Percentiles rank a stretch among this genome's conserved stretches.
Evolutionary conservation across 2,113 vertebrate species (phyloP).

Genomic region (Chloroceryle aenea): DNA sequence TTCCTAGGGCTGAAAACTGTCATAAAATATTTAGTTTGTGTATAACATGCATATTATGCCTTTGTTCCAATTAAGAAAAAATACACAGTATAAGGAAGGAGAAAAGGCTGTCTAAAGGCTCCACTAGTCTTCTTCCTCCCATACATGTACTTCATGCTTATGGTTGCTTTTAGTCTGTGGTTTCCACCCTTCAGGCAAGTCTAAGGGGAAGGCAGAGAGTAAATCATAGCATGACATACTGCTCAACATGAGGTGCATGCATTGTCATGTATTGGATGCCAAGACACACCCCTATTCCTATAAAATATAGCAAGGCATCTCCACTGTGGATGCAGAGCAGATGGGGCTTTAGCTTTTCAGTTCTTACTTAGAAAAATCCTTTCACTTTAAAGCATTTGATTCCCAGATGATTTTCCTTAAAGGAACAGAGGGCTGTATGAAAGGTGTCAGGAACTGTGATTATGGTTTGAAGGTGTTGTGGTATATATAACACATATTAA

Average conservation of each 20-base stretch:
- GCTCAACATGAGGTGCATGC: not conserved
- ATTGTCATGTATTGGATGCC: not conserved
- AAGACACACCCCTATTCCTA: not conserved
- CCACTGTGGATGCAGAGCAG: not conserved
- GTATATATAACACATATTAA: not conserved
- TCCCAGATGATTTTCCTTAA: not conserved
- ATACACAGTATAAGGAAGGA: not conserved
- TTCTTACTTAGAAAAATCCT: not conserved
- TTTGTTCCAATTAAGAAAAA: not conserved
- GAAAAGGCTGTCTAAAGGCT: not conserved
- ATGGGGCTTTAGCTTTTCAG: not conserved
- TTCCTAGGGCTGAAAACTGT: not conserved
- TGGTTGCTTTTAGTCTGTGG: not conserved
- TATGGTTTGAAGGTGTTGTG: not conserved
- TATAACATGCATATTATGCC: not conserved
- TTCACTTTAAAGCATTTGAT: not conserved
- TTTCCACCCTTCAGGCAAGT: not conserved
- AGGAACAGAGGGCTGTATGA: not conserved
- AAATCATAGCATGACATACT: not conserved
- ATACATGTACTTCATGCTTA: not conserved
- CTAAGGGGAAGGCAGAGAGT: not conserved
- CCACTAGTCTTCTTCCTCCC: not conserved
- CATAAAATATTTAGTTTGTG: not conserved
- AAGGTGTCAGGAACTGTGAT: not conserved
- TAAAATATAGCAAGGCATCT: not conserved